A percentile compares a stretch with the other conserved stretches of the same genome.
phyloP scores from a whole-genome alignment of 2,113 vertebrate species.

The Scolopax mira region DNA sequence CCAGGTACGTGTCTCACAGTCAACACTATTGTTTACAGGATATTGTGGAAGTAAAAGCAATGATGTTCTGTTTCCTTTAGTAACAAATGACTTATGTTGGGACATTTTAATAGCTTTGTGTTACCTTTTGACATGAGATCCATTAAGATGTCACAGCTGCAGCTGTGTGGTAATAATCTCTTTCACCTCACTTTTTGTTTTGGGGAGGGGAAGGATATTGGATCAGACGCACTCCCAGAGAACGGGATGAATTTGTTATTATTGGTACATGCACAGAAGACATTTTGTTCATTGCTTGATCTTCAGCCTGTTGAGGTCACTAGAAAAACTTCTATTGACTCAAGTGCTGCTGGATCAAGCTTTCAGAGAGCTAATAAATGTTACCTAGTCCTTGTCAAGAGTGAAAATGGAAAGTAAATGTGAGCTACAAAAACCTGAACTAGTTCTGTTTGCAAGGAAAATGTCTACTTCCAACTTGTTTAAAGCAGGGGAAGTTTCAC shows the following conservation, averaged over 20 bases:
- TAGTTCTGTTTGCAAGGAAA: neutral
- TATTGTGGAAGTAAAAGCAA: neutral
- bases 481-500: neutral
- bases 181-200: neutral
- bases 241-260: neutral
- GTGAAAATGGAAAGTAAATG: neutral
- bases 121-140: neutral
- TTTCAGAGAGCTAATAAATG: neutral
- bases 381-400: neutral
- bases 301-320: neutral
- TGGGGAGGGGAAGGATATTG: neutral
- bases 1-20: neutral
- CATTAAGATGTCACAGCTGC: constrained; percentile 1
- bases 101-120: neutral
- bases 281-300: neutral
- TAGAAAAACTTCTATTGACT: neutral
- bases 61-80: neutral
- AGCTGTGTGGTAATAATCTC: neutral
- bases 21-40: neutral
- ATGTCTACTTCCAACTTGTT: neutral
- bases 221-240: neutral
- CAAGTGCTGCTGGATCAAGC: neutral
- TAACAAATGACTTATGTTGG: neutral
- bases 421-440: neutral
- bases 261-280: neutral